phyloP scores from a whole-genome alignment of 2,888 invertebrate genomes.

The Drosophila ustulata region DNA sequence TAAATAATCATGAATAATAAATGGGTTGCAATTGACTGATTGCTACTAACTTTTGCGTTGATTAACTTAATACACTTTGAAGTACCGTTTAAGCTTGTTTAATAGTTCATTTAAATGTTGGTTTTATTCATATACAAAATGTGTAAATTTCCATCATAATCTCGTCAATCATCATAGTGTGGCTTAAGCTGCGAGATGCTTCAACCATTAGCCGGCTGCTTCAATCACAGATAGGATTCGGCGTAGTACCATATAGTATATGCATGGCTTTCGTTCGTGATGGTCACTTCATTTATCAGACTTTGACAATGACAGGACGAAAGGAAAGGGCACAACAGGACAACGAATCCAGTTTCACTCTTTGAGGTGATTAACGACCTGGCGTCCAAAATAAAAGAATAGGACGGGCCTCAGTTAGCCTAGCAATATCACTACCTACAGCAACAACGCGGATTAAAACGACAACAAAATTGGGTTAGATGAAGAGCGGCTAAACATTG shows the following conservation, averaged over 20 bases:
- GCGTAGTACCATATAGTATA: neutral
- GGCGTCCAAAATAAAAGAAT: conserved; percentile 13
- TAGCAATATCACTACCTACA: conserved; percentile 21
- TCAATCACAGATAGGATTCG: conserved; percentile 2
- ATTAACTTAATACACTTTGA: neutral
- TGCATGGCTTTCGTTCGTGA: conserved; percentile 15
- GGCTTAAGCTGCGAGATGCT: neutral
- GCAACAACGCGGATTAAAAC: conserved; percentile 11
- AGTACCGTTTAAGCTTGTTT: neutral
- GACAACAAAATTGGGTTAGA: conserved; percentile 28
- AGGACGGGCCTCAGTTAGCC: conserved; percentile 36
- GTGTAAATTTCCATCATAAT: neutral
- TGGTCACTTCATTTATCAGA: conserved; percentile 71
- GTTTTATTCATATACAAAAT: neutral
- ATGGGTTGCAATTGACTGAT: neutral
- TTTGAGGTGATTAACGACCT: conserved; percentile 71
- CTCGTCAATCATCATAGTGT: conserved; percentile 31
- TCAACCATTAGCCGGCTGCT: conserved; percentile 3
- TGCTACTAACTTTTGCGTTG: neutral
- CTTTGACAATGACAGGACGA: conserved; percentile 72
- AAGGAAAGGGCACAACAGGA: conserved; percentile 9
- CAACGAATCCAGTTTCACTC: conserved; percentile 58
- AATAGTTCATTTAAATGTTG: neutral
- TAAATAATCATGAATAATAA: neutral
- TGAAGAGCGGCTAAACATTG: conserved; percentile 33